phyloP scores from a whole-genome alignment of 2,797 vertebrate species.

The Nasua narica region DNA sequence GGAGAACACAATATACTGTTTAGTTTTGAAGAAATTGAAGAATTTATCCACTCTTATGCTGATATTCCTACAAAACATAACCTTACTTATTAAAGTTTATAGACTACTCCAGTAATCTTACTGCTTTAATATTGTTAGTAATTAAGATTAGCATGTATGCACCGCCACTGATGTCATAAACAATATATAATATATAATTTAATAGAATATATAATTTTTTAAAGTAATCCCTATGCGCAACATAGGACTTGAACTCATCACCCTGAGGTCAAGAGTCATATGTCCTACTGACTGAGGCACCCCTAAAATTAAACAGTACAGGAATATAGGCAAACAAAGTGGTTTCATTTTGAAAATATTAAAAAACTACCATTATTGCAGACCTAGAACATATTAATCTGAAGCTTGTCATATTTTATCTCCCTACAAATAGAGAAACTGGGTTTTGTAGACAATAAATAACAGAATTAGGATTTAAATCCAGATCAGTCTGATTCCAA shows the following conservation, averaged over 20 bases:
- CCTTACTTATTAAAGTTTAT: constrained; percentile 21
- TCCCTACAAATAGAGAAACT: constrained; percentile 58
- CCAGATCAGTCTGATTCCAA: constrained; percentile 40
- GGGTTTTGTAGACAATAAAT: constrained; percentile 38
- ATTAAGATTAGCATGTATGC: neutral
- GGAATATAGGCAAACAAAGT: constrained; percentile 27
- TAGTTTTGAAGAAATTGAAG: constrained; percentile 27
- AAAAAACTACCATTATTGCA: neutral
- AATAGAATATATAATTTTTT: neutral
- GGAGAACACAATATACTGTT: neutral
- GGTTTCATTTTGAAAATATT: constrained; percentile 38
- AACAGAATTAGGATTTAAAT: constrained; percentile 41
- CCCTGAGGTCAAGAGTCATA: neutral
- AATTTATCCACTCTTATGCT: neutral
- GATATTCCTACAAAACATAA: constrained; percentile 14
- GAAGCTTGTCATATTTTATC: neutral
- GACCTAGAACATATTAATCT: neutral
- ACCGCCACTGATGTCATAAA: neutral
- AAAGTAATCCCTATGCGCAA: neutral
- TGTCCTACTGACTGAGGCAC: neutral
- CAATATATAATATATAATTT: constrained; percentile 15
- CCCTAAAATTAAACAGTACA: constrained; percentile 8
- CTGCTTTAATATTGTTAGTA: constrained; percentile 1
- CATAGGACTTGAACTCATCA: neutral
- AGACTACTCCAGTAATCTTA: constrained; percentile 23